Evolutionary conservation across 2,113 vertebrate genomes (phyloP).

Genomic region (Amazona vittata): DNA sequence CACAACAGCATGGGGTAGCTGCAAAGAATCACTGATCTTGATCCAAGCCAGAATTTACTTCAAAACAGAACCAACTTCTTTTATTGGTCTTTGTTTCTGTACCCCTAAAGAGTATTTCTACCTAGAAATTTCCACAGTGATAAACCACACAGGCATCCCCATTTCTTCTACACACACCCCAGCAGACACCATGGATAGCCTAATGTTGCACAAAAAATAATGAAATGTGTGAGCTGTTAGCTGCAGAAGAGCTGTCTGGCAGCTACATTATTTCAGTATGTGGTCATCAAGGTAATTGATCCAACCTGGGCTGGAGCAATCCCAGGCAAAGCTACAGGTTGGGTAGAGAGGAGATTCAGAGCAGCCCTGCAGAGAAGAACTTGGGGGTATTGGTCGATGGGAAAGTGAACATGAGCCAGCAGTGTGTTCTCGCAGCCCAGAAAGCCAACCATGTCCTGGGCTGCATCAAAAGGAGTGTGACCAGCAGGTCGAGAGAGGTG

Average conservation of each 20-base stretch:
- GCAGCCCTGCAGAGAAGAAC: no score
- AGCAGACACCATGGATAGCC: neutral
- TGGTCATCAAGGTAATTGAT: neutral
- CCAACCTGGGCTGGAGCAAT: no score
- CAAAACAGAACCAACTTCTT: neutral
- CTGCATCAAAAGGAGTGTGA: no score
- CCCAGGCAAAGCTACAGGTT: no score
- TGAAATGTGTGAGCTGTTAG: neutral
- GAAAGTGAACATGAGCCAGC: no score
- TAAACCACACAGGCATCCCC: neutral
- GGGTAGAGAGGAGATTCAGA: no score
- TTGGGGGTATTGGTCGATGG: no score
- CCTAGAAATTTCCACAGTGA: neutral
- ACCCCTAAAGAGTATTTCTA: neutral
- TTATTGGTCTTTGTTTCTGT: neutral
- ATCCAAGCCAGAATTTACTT: neutral
- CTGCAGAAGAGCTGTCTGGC: neutral
- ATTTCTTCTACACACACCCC: neutral
- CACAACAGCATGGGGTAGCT: neutral
- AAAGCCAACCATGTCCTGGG: no score
- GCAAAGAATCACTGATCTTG: neutral
- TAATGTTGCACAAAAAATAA: neutral
- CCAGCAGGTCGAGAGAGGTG: no score
- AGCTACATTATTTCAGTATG: neutral
- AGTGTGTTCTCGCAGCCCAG: no score